Evolutionary conservation across 1,140 invertebrate genomes (phyloP).

Genomic region (Druon quercuslanigerum): DNA sequence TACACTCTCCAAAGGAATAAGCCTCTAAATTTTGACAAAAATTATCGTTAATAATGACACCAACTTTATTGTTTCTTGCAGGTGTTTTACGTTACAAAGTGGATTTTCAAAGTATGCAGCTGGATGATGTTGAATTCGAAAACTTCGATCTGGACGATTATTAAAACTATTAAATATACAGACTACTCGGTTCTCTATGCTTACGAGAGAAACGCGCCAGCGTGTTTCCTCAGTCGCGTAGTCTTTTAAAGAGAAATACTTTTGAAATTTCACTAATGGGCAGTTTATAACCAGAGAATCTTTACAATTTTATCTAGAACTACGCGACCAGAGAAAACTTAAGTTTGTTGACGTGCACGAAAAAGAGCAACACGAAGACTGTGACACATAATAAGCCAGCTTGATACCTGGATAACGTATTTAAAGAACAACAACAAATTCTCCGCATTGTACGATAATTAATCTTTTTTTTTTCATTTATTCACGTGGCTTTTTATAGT

Average conservation of each 20-base stretch:
- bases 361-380: slow-evolving; percentile 41
- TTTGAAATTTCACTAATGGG: slow-evolving; percentile 14
- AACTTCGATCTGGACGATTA: slow-evolving; percentile 96
- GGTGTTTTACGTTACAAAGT: slow-evolving; percentile 98
- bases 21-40: not conserved
- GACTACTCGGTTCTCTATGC: slow-evolving; percentile 27
- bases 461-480: not conserved
- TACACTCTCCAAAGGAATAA: not conserved
- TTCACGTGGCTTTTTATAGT: slow-evolving; percentile 3
- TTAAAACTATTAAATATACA: slow-evolving; percentile 75
- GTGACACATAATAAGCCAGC: slow-evolving; percentile 63
- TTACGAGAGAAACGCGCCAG: slow-evolving; percentile 17
- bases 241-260: slow-evolving; percentile 26
- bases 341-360: slow-evolving; percentile 15
- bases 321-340: slow-evolving; percentile 14
- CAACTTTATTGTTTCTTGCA: slow-evolving; percentile 75
- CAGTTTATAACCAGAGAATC: slow-evolving; percentile 15
- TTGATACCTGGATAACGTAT: slow-evolving; percentile 73
- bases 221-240: slow-evolving; percentile 21
- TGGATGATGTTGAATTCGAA: slow-evolving; percentile 89
- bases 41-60: slow-evolving; percentile 5
- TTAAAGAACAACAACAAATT: slow-evolving; percentile 2
- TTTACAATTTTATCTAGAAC: slow-evolving; percentile 10
- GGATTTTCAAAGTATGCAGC: slow-evolving; percentile 97
- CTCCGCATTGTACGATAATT: not conserved